phyloP scores from a whole-genome alignment of 2,888 invertebrate species.

The Drosophila glabriapex region DNA sequence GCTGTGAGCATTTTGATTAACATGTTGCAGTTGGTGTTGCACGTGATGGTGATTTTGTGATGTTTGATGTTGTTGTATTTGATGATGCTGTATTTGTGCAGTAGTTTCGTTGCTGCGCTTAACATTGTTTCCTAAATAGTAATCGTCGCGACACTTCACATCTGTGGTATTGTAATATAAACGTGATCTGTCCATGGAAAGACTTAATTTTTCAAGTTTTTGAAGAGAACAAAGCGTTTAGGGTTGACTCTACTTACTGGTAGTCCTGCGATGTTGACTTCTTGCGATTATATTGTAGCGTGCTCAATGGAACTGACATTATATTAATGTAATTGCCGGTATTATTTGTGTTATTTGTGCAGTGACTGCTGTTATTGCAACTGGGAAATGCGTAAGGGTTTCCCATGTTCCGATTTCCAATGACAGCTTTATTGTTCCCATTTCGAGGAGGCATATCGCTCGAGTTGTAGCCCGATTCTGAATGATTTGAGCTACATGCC shows the following conservation, averaged over 20 bases:
- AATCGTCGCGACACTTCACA: conserved; percentile 84
- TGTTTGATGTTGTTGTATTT: conserved; percentile 48
- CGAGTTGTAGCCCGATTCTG: conserved; percentile 53
- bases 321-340: conserved; percentile 84
- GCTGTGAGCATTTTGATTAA: conserved; percentile 52
- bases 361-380: conserved; percentile 64
- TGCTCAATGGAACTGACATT: conserved; percentile 84
- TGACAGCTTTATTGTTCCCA: conserved; percentile 56
- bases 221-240: not conserved
- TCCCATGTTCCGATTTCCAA: conserved; percentile 50
- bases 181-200: conserved; percentile 75
- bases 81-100: conserved; percentile 45
- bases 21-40: conserved; percentile 71
- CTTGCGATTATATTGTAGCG: conserved; percentile 84
- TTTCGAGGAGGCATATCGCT: conserved; percentile 64
- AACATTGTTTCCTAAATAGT: conserved; percentile 74
- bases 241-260: conserved; percentile 78
- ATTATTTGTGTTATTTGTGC: conserved; percentile 54
- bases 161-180: conserved; percentile 84
- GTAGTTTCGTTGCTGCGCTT: conserved; percentile 58
- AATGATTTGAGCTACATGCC: conserved; percentile 56
- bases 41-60: conserved; percentile 64
- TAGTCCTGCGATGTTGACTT: conserved; percentile 85
- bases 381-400: conserved; percentile 50
- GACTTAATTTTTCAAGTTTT: not conserved